Percentiles rank a stretch among this genome's conserved stretches.
Conservation (phyloP, 2,888 invertebrate genomes). For the Sarcophaga variegata region DNA sequence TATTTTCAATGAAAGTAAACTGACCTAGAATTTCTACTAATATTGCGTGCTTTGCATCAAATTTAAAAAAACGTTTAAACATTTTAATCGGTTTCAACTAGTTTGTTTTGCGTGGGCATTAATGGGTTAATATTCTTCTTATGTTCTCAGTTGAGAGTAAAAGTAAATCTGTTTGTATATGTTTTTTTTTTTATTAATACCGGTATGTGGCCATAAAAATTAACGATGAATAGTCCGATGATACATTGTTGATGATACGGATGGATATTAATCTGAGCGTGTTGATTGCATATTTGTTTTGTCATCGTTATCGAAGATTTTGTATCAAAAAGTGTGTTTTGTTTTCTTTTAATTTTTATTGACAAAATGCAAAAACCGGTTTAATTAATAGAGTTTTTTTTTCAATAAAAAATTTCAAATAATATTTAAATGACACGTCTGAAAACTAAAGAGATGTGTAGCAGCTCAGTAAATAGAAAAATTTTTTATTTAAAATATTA, state of each 20-base stretch:
- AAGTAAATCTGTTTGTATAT: not conserved
- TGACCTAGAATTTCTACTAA: no score
- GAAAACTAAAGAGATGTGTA: no score
- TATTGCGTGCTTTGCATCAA: no score
- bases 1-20: no score
- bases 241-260: not conserved
- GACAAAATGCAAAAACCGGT: not conserved
- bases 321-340: not conserved
- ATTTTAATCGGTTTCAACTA: not conserved
- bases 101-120: not conserved
- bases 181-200: not conserved
- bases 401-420: no score
- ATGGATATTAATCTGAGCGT: not conserved
- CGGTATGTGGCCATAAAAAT: not conserved
- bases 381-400: not conserved
- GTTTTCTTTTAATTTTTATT: not conserved
- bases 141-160: conserved; percentile 18
- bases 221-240: not conserved
- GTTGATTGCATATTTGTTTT: conserved; percentile 1
- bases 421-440: no score
- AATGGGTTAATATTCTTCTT: not conserved
- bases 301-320: not conserved
- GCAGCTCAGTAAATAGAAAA: no score
- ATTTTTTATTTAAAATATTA: no score
- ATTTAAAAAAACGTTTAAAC: no score